These are phyloP conservation scores for Anolis carolinensis DNA, from an alignment of 2,113 vertebrate species.

Conservation along the genomic window DNA sequence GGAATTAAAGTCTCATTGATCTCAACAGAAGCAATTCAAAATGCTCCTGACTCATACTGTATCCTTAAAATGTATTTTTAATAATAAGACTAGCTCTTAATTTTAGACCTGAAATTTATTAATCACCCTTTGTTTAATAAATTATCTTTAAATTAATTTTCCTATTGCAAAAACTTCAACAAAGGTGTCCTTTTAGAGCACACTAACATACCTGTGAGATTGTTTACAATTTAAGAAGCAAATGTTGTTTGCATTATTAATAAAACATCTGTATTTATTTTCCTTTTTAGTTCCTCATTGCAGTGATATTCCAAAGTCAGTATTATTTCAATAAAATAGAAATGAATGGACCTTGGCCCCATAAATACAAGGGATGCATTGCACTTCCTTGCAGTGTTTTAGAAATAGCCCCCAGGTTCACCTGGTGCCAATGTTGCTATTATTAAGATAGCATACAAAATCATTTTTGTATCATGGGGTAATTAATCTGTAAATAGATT, in stretches of 20 bases:
- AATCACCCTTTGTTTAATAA: background rate
- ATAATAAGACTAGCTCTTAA: background rate
- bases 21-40: background rate
- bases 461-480: no score
- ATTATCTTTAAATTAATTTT: background rate
- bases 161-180: background rate
- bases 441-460: background rate
- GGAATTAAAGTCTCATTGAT: slow-evolving; percentile 26
- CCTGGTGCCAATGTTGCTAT: background rate
- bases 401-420: background rate
- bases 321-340: background rate
- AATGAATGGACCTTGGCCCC: background rate
- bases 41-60: background rate
- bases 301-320: background rate
- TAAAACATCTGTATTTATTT: background rate
- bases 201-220: background rate
- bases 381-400: background rate
- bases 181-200: background rate
- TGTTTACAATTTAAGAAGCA: background rate
- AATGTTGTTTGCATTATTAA: background rate
- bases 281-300: background rate
- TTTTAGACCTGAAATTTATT: background rate
- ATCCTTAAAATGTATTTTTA: background rate
- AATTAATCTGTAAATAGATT: background rate
- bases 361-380: no score